Evolutionary conservation across 2,113 vertebrate species (phyloP).

Genomic region (Macquaria ambigua): DNA sequence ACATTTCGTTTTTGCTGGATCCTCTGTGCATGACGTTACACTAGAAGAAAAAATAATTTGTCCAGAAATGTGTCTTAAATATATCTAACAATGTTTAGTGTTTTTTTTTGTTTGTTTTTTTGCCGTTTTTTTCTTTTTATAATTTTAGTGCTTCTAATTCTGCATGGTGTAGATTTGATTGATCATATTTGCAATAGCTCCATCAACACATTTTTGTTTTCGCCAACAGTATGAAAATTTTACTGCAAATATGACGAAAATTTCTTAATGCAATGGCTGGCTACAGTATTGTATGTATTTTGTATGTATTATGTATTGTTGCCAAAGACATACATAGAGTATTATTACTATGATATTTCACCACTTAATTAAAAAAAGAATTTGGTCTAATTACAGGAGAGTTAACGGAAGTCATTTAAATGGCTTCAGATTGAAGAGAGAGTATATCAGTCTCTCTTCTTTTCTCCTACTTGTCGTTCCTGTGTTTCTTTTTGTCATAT

Average conservation of each 20-base stretch:
- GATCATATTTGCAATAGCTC: constrained; percentile 30
- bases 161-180: constrained; percentile 13
- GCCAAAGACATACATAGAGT: constrained; percentile 28
- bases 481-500: constrained; percentile 69
- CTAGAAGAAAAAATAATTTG: not conserved
- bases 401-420: constrained; percentile 58
- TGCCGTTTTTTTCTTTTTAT: not conserved
- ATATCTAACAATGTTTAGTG: constrained; percentile 9
- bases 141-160: not conserved
- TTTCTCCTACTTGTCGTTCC: constrained; percentile 62
- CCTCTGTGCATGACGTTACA: not conserved
- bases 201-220: not conserved
- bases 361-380: constrained; percentile 11
- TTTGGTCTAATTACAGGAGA: constrained; percentile 52
- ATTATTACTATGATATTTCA: constrained; percentile 19
- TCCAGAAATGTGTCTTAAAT: not conserved
- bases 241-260: constrained; percentile 1
- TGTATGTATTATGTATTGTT: not conserved
- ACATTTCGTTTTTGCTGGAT: not conserved
- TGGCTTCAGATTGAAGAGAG: constrained; percentile 51
- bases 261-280: not conserved
- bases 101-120: not conserved
- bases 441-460: constrained; percentile 38
- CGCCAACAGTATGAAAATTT: not conserved
- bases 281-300: constrained; percentile 24